phyloP scores from a whole-genome alignment of 2,113 vertebrate genomes.

The Myotis lucifugus region DNA sequence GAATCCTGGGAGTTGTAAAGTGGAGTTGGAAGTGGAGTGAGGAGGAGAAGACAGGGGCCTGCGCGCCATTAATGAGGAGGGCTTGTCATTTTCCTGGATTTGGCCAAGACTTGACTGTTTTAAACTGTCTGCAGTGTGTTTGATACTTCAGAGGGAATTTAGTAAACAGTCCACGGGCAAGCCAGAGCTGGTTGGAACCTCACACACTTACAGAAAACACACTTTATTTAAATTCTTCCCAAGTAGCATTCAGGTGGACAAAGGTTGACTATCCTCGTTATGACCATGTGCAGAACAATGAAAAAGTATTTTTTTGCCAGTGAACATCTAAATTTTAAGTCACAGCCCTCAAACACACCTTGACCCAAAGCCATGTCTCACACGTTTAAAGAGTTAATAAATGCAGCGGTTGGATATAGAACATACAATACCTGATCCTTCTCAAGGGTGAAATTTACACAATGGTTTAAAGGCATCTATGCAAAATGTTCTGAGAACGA shows the following conservation, averaged over 20 bases:
- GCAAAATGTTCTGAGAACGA: background rate
- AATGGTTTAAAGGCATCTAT: background rate
- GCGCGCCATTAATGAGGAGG: slow-evolving; percentile 75
- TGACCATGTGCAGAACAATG: slow-evolving; percentile 57
- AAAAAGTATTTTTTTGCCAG: slow-evolving; percentile 70
- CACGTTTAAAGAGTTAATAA: background rate
- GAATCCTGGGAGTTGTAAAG: slow-evolving; percentile 76
- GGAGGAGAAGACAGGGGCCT: slow-evolving; percentile 69
- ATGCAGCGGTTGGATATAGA: background rate
- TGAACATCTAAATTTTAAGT: slow-evolving; percentile 49
- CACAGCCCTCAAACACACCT: slow-evolving; percentile 43
- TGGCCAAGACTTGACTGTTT: slow-evolving; percentile 75
- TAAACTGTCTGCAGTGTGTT: slow-evolving; percentile 63
- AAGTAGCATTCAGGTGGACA: slow-evolving; percentile 57
- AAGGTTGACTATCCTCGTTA: slow-evolving; percentile 56
- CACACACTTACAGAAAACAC: slow-evolving; percentile 57
- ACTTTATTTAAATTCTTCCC: slow-evolving; percentile 55
- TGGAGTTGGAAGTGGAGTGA: background rate
- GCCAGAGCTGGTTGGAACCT: slow-evolving; percentile 52
- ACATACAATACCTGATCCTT: background rate
- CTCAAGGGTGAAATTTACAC: background rate
- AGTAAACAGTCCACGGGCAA: slow-evolving; percentile 63
- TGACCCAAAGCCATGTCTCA: slow-evolving; percentile 48
- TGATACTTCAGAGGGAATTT: slow-evolving; percentile 68
- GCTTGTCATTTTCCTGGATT: slow-evolving; percentile 56